Conservation (phyloP, 2,797 vertebrate genomes). For the Apodemus agrarius region DNA sequence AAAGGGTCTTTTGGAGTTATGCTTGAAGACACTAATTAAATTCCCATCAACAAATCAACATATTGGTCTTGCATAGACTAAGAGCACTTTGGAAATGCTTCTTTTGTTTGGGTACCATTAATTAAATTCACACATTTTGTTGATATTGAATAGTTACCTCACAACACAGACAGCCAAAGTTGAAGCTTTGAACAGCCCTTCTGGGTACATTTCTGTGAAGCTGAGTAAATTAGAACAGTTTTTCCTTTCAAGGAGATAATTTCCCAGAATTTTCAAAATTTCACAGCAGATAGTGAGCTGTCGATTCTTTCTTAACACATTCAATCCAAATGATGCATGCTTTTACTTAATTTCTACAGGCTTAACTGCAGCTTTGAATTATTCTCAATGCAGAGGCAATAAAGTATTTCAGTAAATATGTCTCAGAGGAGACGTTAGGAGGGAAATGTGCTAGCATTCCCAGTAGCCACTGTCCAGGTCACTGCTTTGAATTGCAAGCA, state of each 20-base stretch:
- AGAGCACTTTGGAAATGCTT: constrained; percentile 80
- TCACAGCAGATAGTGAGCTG: constrained; percentile 64
- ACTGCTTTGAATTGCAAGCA: constrained; percentile 78
- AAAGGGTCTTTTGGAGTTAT: constrained; percentile 82
- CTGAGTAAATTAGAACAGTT: constrained; percentile 54
- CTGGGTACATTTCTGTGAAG: rapidly evolving
- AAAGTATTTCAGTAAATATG: constrained; percentile 87
- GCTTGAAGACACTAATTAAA: constrained; percentile 87
- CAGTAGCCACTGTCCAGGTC: constrained; percentile 83
- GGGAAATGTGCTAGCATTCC: constrained; percentile 77
- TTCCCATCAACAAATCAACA: constrained; percentile 86
- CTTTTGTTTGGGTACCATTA: constrained; percentile 84
- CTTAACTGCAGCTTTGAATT: constrained; percentile 87
- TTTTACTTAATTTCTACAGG: constrained; percentile 83
- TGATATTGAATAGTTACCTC: constrained; percentile 82
- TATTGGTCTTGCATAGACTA: constrained; percentile 85
- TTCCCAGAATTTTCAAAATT: constrained; percentile 73
- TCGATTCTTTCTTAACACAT: constrained; percentile 75
- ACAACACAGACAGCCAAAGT: constrained; percentile 72
- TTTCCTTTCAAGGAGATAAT: constrained; percentile 70
- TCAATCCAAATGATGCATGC: constrained; percentile 84
- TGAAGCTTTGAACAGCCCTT: constrained; percentile 63
- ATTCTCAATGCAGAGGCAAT: constrained; percentile 84
- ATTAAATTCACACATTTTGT: constrained; percentile 86
- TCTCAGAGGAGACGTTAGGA: constrained; percentile 84